Evolutionary conservation across 2,888 invertebrate species (phyloP).

Genomic region (Notocelia uddmanniana): DNA sequence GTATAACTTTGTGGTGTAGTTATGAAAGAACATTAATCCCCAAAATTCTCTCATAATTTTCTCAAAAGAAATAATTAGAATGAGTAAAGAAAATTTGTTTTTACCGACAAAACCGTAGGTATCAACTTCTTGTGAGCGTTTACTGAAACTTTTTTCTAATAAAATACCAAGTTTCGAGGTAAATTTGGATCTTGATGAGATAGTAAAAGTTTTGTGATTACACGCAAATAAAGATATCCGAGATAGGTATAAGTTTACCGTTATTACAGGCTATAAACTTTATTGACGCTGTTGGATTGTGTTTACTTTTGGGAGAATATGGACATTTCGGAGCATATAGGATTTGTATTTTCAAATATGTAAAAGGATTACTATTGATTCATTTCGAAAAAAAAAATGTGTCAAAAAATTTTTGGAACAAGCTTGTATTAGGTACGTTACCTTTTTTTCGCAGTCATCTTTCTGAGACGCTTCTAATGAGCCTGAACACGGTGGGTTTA

Average conservation of each 20-base stretch:
- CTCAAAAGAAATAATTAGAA: background rate
- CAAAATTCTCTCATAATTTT: background rate
- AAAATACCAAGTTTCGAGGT: slow-evolving; percentile 23
- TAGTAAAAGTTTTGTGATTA: slow-evolving; percentile 26
- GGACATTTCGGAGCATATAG: too few species aligned
- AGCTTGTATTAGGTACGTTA: too few species aligned
- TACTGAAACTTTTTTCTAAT: slow-evolving; percentile 30
- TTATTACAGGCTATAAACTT: slow-evolving; percentile 17
- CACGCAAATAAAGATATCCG: slow-evolving; percentile 30
- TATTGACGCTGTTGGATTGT: slow-evolving; percentile 1
- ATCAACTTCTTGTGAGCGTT: slow-evolving; percentile 9
- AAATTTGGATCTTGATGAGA: slow-evolving; percentile 27
- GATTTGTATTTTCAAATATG: too few species aligned
- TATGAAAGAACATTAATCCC: too few species aligned
- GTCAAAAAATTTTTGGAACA: too few species aligned
- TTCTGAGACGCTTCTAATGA: too few species aligned
- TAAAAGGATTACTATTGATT: too few species aligned
- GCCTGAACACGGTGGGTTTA: too few species aligned
- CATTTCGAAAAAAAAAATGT: too few species aligned
- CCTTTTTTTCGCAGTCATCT: too few species aligned
- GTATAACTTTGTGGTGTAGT: background rate
- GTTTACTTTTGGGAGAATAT: too few species aligned
- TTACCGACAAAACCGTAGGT: slow-evolving; percentile 4
- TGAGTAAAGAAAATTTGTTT: background rate
- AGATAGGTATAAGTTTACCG: slow-evolving; percentile 19